Percentiles rank a stretch among this genome's conserved stretches.
Evolutionary conservation across 2,113 vertebrate species (phyloP).

Genomic region (Mormoops blainvillei): DNA sequence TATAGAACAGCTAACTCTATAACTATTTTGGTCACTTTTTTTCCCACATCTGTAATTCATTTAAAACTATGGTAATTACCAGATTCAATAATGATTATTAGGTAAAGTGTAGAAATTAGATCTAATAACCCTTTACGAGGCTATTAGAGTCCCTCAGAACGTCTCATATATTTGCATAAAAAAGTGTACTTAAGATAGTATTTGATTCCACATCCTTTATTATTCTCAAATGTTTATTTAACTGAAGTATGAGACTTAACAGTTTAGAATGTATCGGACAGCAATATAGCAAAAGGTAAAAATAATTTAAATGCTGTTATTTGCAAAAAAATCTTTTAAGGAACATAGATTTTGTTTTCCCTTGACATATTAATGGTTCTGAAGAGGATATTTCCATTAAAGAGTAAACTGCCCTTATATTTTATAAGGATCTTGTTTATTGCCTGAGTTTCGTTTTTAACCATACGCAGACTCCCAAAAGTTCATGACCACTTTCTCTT

Average conservation of each 20-base stretch:
- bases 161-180: background rate
- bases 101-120: background rate
- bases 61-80: conserved; percentile 1
- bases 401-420: background rate
- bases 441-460: background rate
- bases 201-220: conserved; percentile 1
- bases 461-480: background rate
- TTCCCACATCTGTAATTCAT: background rate
- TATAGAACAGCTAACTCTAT: background rate
- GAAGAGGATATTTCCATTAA: background rate
- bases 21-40: background rate
- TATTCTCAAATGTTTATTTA: background rate
- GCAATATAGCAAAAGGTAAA: background rate
- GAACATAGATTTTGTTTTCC: background rate
- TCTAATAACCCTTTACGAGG: background rate
- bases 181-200: background rate
- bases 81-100: conserved; percentile 14
- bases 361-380: background rate
- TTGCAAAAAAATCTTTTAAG: background rate
- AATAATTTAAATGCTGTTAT: conserved; percentile 21
- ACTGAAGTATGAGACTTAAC: background rate
- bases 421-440: background rate
- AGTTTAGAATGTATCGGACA: background rate
- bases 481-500: conserved; percentile 7
- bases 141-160: background rate